Evolutionary conservation across 2,888 invertebrate species (phyloP), one percentile per base, ranked within the genome.

Genomic region (Emmelina monodactyla): DNA sequence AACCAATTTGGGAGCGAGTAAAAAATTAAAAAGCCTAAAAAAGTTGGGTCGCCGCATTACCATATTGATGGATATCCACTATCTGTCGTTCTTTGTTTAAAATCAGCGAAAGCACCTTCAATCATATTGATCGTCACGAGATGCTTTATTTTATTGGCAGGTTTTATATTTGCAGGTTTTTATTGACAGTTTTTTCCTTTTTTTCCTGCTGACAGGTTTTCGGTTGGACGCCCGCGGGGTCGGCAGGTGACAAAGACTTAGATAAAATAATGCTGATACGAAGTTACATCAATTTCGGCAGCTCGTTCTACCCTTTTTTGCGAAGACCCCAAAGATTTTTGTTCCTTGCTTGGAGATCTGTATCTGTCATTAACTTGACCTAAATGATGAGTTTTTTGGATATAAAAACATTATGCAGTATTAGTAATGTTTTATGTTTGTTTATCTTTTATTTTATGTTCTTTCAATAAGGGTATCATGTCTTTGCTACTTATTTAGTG

Each of bases 41-140:
- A 58, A 60, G 58, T 55, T 59, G 59, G 57, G n/a, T 58, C 60
- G 60, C 56, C 47, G 58, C 59, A 79, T 79, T 79, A 79, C 58
- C 78, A 79, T 78, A 76, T 78, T 75, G 78, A 78, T 75, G 67
- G 70, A 60, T 50, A 54, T 50, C 60, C 51, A 58, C 62, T 71
- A 75, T 76, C 75, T 67, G 59, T 59, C 59, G 56, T 47, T 50
- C 71, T 78, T 78, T 78, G 78, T 78, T 73, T 66, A 68, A 67
- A 78, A 76, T 76, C 78, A 72, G 75, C 78, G 78, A 73, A 75
- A 72, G 60, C 55, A 55, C 66, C 58, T 68, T 76, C 75, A 71
- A 78, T 78, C 76, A 78, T 78, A 72, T 62, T 55, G 66, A 64
- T 69, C 53, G 56, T 49, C 51, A 58, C 58, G 64, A 67, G 72